Conservation (phyloP, 2,888 invertebrate species). For the Oxytorus armatus region DNA sequence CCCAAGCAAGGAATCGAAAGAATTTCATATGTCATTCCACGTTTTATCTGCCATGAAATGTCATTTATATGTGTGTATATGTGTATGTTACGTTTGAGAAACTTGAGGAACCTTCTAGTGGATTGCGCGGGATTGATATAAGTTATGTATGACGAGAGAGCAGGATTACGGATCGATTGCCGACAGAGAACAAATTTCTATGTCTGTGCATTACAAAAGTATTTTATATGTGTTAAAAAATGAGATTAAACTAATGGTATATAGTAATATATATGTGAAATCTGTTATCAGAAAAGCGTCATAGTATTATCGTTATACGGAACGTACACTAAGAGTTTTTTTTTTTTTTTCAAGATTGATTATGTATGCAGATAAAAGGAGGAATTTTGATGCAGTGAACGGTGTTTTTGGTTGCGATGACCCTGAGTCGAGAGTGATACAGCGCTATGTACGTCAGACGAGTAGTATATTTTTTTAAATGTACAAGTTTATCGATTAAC, state of each 20-base stretch:
- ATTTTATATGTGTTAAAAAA: constrained; percentile 38
- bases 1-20: neutral
- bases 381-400: neutral
- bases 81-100: neutral
- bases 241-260: constrained; percentile 54
- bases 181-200: constrained; percentile 46
- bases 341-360: constrained; percentile 1
- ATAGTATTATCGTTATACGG: constrained; percentile 49
- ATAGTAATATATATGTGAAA: constrained; percentile 50
- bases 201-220: constrained; percentile 43
- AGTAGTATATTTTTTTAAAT: neutral
- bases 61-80: constrained; percentile 2
- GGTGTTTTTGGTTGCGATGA: neutral
- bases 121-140: neutral
- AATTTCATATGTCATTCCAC: neutral
- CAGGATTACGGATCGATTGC: constrained; percentile 20
- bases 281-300: constrained; percentile 19
- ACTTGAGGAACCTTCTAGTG: constrained; percentile 5
- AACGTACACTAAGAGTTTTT: constrained; percentile 28
- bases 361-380: neutral
- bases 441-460: neutral
- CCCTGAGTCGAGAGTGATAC: neutral
- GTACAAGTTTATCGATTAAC: too few species aligned
- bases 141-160: neutral
- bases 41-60: constrained; percentile 17